Base-by-base conservation (phyloP, 2,888 invertebrate species). In the Rotaria macrura region DNA sequence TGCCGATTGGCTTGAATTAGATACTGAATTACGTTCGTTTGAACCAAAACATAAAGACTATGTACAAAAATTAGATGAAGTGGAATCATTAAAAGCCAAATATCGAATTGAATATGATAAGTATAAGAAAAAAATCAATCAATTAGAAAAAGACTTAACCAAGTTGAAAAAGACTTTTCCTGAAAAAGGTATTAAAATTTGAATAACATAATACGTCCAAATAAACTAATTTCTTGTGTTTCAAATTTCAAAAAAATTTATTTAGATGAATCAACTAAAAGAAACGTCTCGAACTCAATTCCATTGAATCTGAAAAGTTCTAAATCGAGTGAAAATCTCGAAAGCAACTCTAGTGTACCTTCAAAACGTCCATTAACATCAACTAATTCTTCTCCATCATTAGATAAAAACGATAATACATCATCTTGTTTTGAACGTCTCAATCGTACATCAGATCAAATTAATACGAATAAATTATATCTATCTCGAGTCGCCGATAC, bases 21-120 rank as follows among this genome's bases (percentile, higher is more conserved):
- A 79, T 79, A 12, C 38, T 79, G 25, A 79, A 79, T 79, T 79
- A 79, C 38, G 43, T 25, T 6, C 34, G 43, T 43, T 79, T 34
- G 74, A 79, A 79, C 74, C 74, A 40, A 55, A 79, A 38, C 86
- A 86, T 57, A 86, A 86, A 84, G 86, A 86, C 25, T 86, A 86
- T 84, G 86, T 86, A 9, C 14, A n/a, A 57, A 86, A 84, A 83
- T 47, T 86, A 40, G 86, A 86, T 52, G 86, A 86, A 47, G 84
- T 86, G 43, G 86, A 86, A 57, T 54, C 72, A n/a, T 47, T 86
- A 74, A 86, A 86, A 84, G 84, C 43, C 20, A 84, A 54, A 57
- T 84, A 84, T 54, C 74, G 52, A 17, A n/a, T 38, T 29, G 47
- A 57, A 40, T 86, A 55, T 49, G 72, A 43, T 49, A 84, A 74